Conservation (phyloP, 1,140 invertebrate species). For the Andrena cerasifolii region DNA sequence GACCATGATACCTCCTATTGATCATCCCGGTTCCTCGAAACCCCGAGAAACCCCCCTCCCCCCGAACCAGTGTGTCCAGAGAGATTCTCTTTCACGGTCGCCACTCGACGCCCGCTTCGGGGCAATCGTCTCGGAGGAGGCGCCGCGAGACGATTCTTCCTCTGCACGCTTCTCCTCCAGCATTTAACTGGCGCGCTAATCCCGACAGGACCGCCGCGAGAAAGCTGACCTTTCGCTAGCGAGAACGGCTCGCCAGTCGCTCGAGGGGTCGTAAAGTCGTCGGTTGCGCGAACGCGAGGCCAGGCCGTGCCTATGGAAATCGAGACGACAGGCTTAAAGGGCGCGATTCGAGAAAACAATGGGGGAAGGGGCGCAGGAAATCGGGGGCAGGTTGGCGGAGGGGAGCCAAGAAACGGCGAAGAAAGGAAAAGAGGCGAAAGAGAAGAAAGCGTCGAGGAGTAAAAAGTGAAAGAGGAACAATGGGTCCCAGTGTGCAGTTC, state of each 20-base stretch:
- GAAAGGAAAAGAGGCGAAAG: constrained; percentile 3
- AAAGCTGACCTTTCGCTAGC: too few species aligned
- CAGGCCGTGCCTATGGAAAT: too few species aligned
- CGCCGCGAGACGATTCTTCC: too few species aligned
- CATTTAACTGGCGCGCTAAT: background rate
- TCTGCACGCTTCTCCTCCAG: background rate
- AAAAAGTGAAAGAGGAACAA: constrained; percentile 70
- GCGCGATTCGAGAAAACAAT: constrained; percentile 1
- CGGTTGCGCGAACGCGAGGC: too few species aligned
- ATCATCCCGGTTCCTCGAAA: constrained; percentile 65
- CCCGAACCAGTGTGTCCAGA: too few species aligned
- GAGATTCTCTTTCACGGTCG: constrained; percentile 55
- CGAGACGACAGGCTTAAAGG: background rate
- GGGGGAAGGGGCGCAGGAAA: too few species aligned
- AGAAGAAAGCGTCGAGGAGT: constrained; percentile 14
- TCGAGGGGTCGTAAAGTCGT: too few species aligned
- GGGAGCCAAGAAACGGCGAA: background rate
- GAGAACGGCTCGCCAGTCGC: too few species aligned
- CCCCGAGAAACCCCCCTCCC: constrained; percentile 14
- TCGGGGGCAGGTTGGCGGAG: background rate
- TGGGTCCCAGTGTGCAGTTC: constrained; percentile 72
- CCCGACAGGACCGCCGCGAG: background rate
- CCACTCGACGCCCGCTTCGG: constrained; percentile 11
- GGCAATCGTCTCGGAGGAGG: background rate
- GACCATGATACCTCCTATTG: constrained; percentile 61